phyloP scores from a whole-genome alignment of 1,140 invertebrate species.

The Hyposmocoma kahamanoa region DNA sequence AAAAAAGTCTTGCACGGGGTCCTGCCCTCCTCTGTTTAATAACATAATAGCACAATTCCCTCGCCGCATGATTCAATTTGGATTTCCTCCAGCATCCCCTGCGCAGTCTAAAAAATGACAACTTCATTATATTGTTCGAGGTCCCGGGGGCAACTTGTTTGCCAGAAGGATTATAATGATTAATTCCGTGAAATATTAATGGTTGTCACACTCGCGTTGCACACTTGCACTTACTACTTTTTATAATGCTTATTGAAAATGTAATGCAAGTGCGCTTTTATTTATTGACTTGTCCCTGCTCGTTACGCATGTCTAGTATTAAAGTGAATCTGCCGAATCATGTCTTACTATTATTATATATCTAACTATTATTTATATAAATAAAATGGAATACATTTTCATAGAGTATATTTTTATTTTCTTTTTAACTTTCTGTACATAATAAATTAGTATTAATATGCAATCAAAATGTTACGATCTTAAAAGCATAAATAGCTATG shows the following conservation, averaged over 20 bases:
- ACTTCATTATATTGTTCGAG: conserved; percentile 71
- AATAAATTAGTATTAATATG: neutral
- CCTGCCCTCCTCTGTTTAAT: conserved; percentile 74
- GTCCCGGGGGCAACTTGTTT: conserved; percentile 67
- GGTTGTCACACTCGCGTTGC: conserved; percentile 52
- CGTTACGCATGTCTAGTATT: too few relatives aligned
- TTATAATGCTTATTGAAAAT: conserved; percentile 55
- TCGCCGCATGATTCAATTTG: conserved; percentile 76
- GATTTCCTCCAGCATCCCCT: conserved; percentile 72
- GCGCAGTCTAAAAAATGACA: conserved; percentile 69
- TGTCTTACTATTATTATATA: too few relatives aligned
- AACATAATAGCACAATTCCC: conserved; percentile 76
- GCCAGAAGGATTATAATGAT: conserved; percentile 72
- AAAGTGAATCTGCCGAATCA: too few relatives aligned
- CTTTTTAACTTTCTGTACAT: neutral
- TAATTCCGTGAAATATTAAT: conserved; percentile 73
- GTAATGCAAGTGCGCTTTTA: conserved; percentile 38
- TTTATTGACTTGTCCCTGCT: too few relatives aligned
- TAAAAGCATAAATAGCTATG: too few relatives aligned
- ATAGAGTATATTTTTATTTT: neutral
- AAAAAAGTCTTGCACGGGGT: conserved; percentile 64
- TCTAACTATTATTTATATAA: too few relatives aligned
- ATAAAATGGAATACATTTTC: too few relatives aligned
- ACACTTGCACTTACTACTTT: conserved; percentile 58
- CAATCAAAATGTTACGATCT: too few relatives aligned